Percentiles rank a stretch among this genome's conserved stretches.
phyloP scores from a whole-genome alignment of 1,140 invertebrate genomes.

The Hestina assimilis region DNA sequence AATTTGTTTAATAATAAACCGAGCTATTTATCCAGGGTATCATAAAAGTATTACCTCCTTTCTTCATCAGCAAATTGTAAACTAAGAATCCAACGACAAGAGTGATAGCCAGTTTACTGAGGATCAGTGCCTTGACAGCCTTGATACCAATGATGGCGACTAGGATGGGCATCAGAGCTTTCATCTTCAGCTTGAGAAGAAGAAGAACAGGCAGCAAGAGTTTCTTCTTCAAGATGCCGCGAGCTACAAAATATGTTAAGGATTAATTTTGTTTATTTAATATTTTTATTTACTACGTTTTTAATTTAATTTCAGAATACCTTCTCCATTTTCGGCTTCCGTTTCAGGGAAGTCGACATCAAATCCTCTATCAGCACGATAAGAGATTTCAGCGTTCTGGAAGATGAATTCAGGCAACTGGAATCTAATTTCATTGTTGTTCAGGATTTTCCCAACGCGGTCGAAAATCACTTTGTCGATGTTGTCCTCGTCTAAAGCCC shows the following conservation, averaged over 20 bases:
- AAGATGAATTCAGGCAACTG: slow-evolving; percentile 86
- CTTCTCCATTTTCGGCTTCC: slow-evolving; percentile 76
- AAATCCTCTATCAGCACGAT: slow-evolving; percentile 83
- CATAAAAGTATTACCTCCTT: slow-evolving; percentile 64
- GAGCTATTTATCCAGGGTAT: background rate
- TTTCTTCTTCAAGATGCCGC: slow-evolving; percentile 87
- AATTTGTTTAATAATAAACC: background rate
- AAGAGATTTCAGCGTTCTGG: slow-evolving; percentile 82
- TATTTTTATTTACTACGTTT: background rate
- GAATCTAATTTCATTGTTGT: slow-evolving; percentile 84
- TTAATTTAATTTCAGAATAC: slow-evolving; percentile 31
- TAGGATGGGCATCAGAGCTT: slow-evolving; percentile 90
- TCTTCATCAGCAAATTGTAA: slow-evolving; percentile 87
- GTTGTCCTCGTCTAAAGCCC: slow-evolving; percentile 79
- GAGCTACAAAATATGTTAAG: slow-evolving; percentile 66
- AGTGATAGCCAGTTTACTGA: slow-evolving; percentile 89
- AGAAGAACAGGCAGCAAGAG: slow-evolving; percentile 87
- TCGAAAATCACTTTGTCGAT: slow-evolving; percentile 87
- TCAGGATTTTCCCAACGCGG: slow-evolving; percentile 83
- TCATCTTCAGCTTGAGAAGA: slow-evolving; percentile 89
- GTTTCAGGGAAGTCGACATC: slow-evolving; percentile 79
- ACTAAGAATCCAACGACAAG: slow-evolving; percentile 89
- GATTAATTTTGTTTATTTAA: slow-evolving; percentile 12
- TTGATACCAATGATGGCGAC: slow-evolving; percentile 88
- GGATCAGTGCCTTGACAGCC: slow-evolving; percentile 88